A percentile compares a stretch with the other conserved stretches of the same genome.
These are phyloP conservation scores for Dicentrarchus labrax DNA, from an alignment of 2,113 vertebrate species.

Conservation along the genomic window DNA sequence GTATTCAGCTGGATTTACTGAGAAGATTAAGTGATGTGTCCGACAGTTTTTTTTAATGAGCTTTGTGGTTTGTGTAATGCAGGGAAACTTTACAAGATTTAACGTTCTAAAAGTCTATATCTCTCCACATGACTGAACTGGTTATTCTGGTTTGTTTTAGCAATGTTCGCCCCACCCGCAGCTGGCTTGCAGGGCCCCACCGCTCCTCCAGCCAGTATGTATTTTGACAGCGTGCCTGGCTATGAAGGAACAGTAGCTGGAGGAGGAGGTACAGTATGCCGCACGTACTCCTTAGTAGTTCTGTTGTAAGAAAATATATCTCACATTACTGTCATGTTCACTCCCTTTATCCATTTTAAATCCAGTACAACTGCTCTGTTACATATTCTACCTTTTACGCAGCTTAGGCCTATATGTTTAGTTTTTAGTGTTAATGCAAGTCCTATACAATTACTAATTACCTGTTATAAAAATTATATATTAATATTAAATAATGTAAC, in stretches of 20 bases:
- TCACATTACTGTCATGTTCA: neutral
- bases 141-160: constrained; percentile 75
- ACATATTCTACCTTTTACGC: neutral
- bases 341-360: neutral
- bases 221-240: constrained; percentile 76
- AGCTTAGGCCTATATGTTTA: neutral
- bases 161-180: constrained; percentile 70
- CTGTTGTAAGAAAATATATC: neutral
- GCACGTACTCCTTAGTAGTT: too few species aligned
- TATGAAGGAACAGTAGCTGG: constrained; percentile 80
- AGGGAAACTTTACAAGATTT: neutral
- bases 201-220: constrained; percentile 79
- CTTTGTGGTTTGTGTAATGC: neutral
- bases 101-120: neutral
- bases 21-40: neutral
- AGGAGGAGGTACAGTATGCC: constrained; percentile 70
- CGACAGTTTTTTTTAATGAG: neutral
- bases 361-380: neutral
- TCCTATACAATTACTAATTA: too few species aligned
- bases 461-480: neutral
- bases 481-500: too few species aligned
- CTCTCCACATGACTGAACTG: constrained; percentile 38
- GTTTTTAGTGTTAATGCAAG: neutral
- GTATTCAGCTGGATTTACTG: neutral
- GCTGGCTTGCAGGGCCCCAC: constrained; percentile 50